These are phyloP conservation scores for Oithona nana DNA, from an alignment of 2,888 invertebrate genomes.

Conservation along the genomic window DNA sequence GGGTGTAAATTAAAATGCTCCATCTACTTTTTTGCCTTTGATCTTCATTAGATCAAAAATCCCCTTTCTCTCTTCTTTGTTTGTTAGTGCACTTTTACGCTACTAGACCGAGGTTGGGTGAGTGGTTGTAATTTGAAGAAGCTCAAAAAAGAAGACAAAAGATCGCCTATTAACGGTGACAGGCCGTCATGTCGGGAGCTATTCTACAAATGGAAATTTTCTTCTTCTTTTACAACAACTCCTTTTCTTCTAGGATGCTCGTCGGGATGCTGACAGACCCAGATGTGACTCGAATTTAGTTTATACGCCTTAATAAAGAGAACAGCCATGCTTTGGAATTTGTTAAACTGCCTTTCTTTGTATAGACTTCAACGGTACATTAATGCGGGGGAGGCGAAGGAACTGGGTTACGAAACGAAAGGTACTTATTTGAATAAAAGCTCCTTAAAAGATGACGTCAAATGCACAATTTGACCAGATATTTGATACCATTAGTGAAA, in stretches of 20 bases:
- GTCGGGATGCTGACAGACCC: neutral
- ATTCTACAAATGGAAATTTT: neutral
- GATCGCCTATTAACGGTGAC: neutral
- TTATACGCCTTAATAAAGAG: neutral
- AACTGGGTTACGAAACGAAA: no score
- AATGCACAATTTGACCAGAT: no score
- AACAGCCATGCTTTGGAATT: no score
- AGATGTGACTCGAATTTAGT: neutral
- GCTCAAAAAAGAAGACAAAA: neutral
- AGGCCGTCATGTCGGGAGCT: neutral
- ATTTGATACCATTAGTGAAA: no score
- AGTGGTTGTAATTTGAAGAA: neutral
- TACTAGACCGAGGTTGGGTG: neutral
- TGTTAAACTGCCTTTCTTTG: no score
- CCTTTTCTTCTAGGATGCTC: neutral
- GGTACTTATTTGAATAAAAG: no score
- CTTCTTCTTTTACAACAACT: neutral
- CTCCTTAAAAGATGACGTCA: no score
- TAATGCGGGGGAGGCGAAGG: no score
- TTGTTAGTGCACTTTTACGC: no score
- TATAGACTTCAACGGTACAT: no score
- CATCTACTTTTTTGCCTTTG: neutral
- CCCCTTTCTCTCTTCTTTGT: no score
- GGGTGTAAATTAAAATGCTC: neutral
- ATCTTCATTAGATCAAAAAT: neutral